These are phyloP conservation scores for Mastigias papua DNA, from an alignment of 30 jellyfish, hydroid and myxozoan genomes.

Conservation along the genomic window DNA sequence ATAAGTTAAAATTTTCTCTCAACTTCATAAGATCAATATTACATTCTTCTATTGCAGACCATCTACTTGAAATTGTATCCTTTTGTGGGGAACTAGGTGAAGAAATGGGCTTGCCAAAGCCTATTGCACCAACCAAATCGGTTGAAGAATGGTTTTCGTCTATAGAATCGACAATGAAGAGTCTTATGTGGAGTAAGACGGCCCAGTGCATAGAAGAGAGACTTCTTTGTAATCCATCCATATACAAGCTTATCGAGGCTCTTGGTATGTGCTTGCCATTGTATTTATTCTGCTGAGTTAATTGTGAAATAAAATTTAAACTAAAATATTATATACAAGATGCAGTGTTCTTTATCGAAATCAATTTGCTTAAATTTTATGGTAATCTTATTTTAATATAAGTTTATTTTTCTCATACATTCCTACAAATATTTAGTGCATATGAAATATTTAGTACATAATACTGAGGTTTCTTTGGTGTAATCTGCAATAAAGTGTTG, in stretches of 20 bases:
- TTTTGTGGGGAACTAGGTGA: constrained; percentile 81
- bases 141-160: constrained; percentile 76
- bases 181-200: constrained; percentile 56
- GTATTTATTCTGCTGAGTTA: not conserved
- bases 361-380: too few relatives aligned
- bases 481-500: too few relatives aligned
- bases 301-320: not conserved
- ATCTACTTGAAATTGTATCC: constrained; percentile 66
- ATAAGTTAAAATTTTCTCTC: too few relatives aligned
- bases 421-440: too few relatives aligned
- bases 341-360: too few relatives aligned
- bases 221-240: constrained; percentile 59
- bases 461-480: too few relatives aligned
- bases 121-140: constrained; percentile 29
- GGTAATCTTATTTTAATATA: too few relatives aligned
- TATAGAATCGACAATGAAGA: constrained; percentile 64
- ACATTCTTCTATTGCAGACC: constrained; percentile 50
- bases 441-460: too few relatives aligned
- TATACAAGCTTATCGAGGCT: constrained; percentile 19
- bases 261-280: constrained; percentile 31
- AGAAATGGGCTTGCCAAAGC: constrained; percentile 46
- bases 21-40: too few relatives aligned
- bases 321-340: too few relatives aligned
- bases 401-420: too few relatives aligned
- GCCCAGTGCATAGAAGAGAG: constrained; percentile 75